Percentiles rank a stretch among this genome's conserved stretches.
These are phyloP conservation scores for Clunio marinus DNA, from an alignment of 2,888 invertebrate genomes.

Conservation along the genomic window DNA sequence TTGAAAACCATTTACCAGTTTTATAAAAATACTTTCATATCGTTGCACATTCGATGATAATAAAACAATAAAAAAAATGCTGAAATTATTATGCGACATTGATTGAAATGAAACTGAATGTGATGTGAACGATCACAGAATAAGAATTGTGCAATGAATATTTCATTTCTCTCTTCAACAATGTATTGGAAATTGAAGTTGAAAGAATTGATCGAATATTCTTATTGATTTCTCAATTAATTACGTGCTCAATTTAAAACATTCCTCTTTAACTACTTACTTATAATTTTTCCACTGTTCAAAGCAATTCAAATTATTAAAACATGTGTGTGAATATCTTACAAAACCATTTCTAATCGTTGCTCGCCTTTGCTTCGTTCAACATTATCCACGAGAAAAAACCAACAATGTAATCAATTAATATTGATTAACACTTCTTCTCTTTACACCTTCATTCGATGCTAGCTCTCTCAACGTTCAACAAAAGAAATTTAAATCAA, in stretches of 20 bases:
- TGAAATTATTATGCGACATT: conserved; percentile 1
- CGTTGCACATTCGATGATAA: neutral
- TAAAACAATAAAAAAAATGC: no score
- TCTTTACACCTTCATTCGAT: conserved; percentile 7
- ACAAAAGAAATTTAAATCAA: conserved; percentile 33
- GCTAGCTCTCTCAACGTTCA: neutral
- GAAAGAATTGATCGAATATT: no score
- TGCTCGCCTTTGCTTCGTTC: no score
- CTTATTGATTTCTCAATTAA: no score
- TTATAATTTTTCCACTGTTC: no score
- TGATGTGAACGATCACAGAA: neutral
- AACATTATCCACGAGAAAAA: no score
- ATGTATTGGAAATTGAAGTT: neutral
- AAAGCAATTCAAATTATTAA: no score
- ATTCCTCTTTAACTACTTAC: no score
- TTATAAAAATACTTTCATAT: neutral
- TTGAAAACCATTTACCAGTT: neutral
- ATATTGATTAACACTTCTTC: conserved; percentile 37
- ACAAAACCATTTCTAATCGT: no score
- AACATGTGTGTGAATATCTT: no score
- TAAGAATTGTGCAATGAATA: neutral
- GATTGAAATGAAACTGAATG: conserved; percentile 2
- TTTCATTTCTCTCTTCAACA: neutral
- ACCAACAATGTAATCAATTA: conserved; percentile 38
- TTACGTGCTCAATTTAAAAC: no score